Conservation (phyloP, 2,113 vertebrate genomes). For the Cephalopholis sonnerati region DNA sequence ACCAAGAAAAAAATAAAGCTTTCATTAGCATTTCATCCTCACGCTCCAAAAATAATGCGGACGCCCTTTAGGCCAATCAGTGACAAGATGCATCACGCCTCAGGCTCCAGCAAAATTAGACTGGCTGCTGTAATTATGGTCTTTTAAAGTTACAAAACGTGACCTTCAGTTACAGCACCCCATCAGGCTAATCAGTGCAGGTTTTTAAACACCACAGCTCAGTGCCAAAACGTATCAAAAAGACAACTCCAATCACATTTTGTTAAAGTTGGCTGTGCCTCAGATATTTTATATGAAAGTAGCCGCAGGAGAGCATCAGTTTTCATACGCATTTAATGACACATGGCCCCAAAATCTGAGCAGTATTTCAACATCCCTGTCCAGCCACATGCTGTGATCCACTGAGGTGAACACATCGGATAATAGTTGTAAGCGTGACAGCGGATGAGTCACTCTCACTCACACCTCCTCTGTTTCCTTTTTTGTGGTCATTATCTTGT, state of each 20-base stretch:
- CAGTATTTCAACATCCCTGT: neutral
- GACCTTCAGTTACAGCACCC: neutral
- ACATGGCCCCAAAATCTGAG: neutral
- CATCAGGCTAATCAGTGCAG: neutral
- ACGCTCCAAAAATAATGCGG: neutral
- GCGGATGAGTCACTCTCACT: slow-evolving; percentile 33
- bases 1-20: neutral
- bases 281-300: neutral
- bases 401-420: slow-evolving; percentile 12
- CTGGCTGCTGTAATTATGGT: neutral
- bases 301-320: neutral
- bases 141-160: slow-evolving; percentile 13
- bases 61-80: slow-evolving; percentile 9
- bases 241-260: neutral
- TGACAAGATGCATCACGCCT: slow-evolving; percentile 9
- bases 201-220: neutral
- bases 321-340: neutral
- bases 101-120: neutral
- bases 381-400: neutral
- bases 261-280: neutral
- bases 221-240: neutral
- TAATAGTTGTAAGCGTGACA: neutral
- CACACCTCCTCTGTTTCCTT: slow-evolving; percentile 19
- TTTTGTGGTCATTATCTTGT: slow-evolving; percentile 27
- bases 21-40: neutral